Evolutionary conservation across 1,140 invertebrate species (phyloP), one percentile per base, ranked within the genome.

Genomic region (Heliconius hermathena): DNA sequence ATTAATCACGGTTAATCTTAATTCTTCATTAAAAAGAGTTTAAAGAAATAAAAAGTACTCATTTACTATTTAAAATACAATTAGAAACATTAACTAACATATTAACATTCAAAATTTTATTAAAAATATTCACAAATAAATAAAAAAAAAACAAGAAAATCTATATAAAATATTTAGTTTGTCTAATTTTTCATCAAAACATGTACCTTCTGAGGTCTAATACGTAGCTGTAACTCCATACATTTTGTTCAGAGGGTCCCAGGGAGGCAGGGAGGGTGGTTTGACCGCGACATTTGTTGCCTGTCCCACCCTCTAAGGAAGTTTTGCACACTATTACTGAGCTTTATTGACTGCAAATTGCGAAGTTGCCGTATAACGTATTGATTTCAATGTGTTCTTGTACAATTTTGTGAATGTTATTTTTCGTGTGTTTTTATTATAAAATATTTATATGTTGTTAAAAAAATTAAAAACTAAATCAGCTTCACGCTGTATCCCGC

Each of bases 211-310:
- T 52, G 29, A 22, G 60, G 8, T 26, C 22, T 29, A 29, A 66
- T n/a, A 66, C 60, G 60, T 29, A 66, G 26, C 22, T 66, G 26
- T 22, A 22, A 0, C 9, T 66, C 60, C 60, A 66, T 66, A n/a
- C 41, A 79, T 79, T 79, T 74, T 46, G 70, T 80, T 73, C 77
- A 60, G 41, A 46, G 78, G 33, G 73, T 82, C 79, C 81, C 82
- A 84, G 81, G 78, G 75, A 70, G 80, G 82, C 81, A 81, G 80
- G 79, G 33, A 81, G 80, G 79, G 33, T 36, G 70, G 73, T 85
- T 83, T 92, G 90, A 92, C 90, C 90, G 89, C 90, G 89, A 89
- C 90, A 92, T 92, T 92, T 89, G 90, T 92, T 85, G 87, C 86
- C 82, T 79, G 85, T 87, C 87, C 54, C 83, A 52, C 85, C 83